Base-by-base conservation (phyloP, 2,888 invertebrate species). In the Lochmaea capreae region DNA sequence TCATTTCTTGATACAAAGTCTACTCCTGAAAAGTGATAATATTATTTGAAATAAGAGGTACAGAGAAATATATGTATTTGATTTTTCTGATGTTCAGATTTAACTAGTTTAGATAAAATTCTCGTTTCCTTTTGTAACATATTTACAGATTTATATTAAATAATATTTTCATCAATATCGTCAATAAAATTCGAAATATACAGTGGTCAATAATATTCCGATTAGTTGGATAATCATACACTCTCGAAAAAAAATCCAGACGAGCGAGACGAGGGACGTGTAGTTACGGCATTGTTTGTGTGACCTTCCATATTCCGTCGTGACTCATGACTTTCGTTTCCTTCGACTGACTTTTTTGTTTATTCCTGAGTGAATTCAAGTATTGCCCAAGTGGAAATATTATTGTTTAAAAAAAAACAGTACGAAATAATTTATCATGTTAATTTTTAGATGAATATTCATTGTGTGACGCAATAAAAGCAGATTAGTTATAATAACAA, bases 231-330 rank as follows among this genome's bases (percentile, higher is more conserved):
- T 33, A 33, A 33, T 9, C n/a, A 59, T 22, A 59, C 33, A 33
- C n/a, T 59, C 26, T 26, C 11, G n/a, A 10, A 58, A 59, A 59
- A 14, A 26, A 33, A 33, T 26, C 12, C 59, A 59, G 59, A 59
- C 59, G 18, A 54, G 54, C 54, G 54, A 54, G 54, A 54, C 54
- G 54, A 54, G 16, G 18, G 54, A 54, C 16, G 18, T 54, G 16
- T 59, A 59, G 33, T 33, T 33, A 26, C 59, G 59, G 33, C 59
- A 59, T 26, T 33, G 59, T 59, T 59, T 59, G 26, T 33, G 59
- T 10, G 59, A 59, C 59, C 59, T 59, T 59, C 59, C 33, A 33
- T 59, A 33, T 9, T 33, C 12, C 59, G 33, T 59, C 59, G 33
- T 33, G 33, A 59, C 26, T 59, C 59, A 33, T 33, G 33, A 26